These are phyloP conservation scores for Rousettus leschenaultii DNA, from an alignment of 2,113 vertebrate species.

Conservation along the genomic window DNA sequence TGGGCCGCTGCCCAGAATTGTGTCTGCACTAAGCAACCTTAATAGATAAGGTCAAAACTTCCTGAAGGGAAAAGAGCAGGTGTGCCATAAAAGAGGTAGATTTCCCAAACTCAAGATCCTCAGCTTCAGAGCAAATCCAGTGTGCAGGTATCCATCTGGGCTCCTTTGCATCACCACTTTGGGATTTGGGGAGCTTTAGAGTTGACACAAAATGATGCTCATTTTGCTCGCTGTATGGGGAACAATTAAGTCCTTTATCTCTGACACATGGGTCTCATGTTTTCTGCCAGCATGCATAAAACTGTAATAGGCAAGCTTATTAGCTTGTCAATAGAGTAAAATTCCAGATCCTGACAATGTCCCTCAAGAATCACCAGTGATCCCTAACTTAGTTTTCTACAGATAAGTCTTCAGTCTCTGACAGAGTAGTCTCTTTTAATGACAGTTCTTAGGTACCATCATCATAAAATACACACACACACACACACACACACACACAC, in stretches of 20 bases:
- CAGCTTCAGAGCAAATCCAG: background rate
- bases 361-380: background rate
- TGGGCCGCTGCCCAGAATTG: background rate
- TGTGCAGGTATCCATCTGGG: accelerated
- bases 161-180: background rate
- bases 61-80: background rate
- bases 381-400: background rate
- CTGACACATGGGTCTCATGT: background rate
- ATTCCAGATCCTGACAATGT: background rate
- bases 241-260: background rate
- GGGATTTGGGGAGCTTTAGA: background rate
- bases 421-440: background rate
- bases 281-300: background rate
- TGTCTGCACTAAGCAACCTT: background rate
- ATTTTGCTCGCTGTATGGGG: background rate
- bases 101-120: background rate
- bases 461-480: background rate
- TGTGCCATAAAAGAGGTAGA: background rate
- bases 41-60: background rate
- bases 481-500: background rate
- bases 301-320: background rate
- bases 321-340: background rate
- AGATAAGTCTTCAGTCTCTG: background rate
- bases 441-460: background rate
- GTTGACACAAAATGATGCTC: background rate